Evolutionary conservation across 2,888 invertebrate species (phyloP), one percentile per base, ranked within the genome.

Genomic region (Apomyelois bistriatella): DNA sequence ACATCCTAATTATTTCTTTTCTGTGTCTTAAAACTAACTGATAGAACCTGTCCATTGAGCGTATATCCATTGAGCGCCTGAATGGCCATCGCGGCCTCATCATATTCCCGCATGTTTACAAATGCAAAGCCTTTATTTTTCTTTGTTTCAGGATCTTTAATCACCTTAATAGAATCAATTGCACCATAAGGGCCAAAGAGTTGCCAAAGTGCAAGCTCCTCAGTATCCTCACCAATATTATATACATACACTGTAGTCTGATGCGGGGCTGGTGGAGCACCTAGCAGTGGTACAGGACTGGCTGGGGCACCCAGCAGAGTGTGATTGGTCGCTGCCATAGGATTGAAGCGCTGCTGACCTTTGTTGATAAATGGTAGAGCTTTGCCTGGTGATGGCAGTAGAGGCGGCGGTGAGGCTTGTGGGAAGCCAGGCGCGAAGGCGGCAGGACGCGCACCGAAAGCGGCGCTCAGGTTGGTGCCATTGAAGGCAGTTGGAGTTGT

Each of bases 1-100:
- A 78, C 70, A 72, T 71, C 66, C 79, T 85, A 86, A 76, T 80
- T 85, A 81, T 72, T 88, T 78, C 89, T 84, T 82, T 91, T 91
- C 82, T 90, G 90, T 59, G 91, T 91, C 83, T 91, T 91, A 88
- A 91, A 91, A 83, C 89, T 91, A 86, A 91, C 91, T 50, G 91
- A 90, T 74, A 91, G 81, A 77, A 91, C 91, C 82, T 91, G 91
- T 65, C 90, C 91, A 66, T 90, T 91, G 82, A 91, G 90, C 82
- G 90, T 85, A 74, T 89, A 90, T 61, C 91, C 91, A 60, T 91
- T 91, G 72, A 91, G 87, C 52, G 89, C 87, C 76, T 90, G 90
- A 64, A 91, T 91, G 65, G 91, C 91, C 86, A 90, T 84, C 28
- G 91, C 87, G 15, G 91, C 91, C 80, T 91, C 91, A 61, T 90